Percentiles rank a stretch among this genome's conserved stretches.
These are phyloP conservation scores for Arctopsyche grandis DNA, from an alignment of 1,140 invertebrate species.

Conservation along the genomic window DNA sequence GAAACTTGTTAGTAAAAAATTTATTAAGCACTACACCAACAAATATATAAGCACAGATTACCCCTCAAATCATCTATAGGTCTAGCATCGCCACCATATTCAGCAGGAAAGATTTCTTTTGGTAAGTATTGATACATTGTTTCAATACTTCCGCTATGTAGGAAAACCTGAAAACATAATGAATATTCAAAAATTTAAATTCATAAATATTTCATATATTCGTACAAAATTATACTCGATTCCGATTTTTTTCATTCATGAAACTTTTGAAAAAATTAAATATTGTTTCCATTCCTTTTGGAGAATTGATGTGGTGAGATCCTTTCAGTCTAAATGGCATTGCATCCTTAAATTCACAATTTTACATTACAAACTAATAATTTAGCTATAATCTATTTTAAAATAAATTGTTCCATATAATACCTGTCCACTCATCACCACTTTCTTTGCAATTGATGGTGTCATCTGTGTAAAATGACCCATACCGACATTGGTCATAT, in stretches of 20 bases:
- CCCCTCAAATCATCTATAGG: slow-evolving; percentile 61
- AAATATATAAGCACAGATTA: slow-evolving; percentile 41
- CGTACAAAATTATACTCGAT: slow-evolving; percentile 56
- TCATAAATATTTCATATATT: neutral
- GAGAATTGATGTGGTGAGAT: slow-evolving; percentile 67
- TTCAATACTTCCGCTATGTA: slow-evolving; percentile 65
- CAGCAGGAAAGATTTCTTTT: slow-evolving; percentile 65
- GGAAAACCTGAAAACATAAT: slow-evolving; percentile 60
- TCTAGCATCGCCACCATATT: slow-evolving; percentile 68
- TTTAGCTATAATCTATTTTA: neutral
- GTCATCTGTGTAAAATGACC: slow-evolving; percentile 64
- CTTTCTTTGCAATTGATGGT: slow-evolving; percentile 65
- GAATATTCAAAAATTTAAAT: slow-evolving; percentile 13
- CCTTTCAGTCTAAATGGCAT: slow-evolving; percentile 67
- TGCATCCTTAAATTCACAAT: slow-evolving; percentile 60
- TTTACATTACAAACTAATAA: slow-evolving; percentile 7
- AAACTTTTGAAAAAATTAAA: slow-evolving; percentile 59
- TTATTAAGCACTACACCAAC: too few relatives aligned
- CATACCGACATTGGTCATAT: slow-evolving; percentile 59
- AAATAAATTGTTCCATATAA: slow-evolving; percentile 13
- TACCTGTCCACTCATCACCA: slow-evolving; percentile 53
- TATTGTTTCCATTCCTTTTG: slow-evolving; percentile 63
- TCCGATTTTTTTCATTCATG: slow-evolving; percentile 63
- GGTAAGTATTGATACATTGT: slow-evolving; percentile 64
- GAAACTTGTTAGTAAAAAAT: too few relatives aligned